Percentiles rank a stretch among this genome's conserved stretches.
phyloP scores from a whole-genome alignment of 2,113 vertebrate genomes.

The Trachemys scripta region DNA sequence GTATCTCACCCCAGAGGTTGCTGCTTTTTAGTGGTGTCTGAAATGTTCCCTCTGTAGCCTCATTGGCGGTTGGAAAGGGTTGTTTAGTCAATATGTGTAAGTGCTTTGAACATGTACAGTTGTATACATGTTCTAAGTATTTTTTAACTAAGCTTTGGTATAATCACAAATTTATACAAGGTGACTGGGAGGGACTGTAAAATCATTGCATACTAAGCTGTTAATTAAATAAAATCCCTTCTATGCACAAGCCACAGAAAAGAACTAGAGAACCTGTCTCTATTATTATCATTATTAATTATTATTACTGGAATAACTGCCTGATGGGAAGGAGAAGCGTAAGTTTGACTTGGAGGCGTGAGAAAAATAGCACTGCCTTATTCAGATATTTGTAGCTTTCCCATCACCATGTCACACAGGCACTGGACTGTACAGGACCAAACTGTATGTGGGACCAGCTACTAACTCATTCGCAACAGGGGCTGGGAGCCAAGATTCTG shows the following conservation, averaged over 20 bases:
- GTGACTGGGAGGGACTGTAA: not conserved
- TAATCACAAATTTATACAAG: not conserved
- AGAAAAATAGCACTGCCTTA: not conserved
- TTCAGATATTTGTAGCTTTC: not conserved
- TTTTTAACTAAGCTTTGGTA: not conserved
- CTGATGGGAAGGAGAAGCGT: rapidly evolving
- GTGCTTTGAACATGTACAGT: not conserved
- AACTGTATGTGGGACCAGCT: not conserved
- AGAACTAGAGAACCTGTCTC: not conserved
- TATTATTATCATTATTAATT: not conserved
- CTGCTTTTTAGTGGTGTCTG: not conserved
- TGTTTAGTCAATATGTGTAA: not conserved
- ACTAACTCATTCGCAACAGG: not conserved
- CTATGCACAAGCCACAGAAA: not conserved
- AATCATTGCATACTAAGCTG: not conserved
- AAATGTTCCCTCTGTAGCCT: not conserved
- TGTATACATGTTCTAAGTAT: not conserved
- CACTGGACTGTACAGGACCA: no score
- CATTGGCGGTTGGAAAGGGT: not conserved
- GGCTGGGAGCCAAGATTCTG: no score
- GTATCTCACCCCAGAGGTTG: not conserved
- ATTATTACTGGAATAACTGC: not conserved
- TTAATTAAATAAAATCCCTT: not conserved
- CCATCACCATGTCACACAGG: no score
- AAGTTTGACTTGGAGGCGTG: not conserved